Conservation (phyloP, 2,113 vertebrate genomes). For the Marmota flaviventris region DNA sequence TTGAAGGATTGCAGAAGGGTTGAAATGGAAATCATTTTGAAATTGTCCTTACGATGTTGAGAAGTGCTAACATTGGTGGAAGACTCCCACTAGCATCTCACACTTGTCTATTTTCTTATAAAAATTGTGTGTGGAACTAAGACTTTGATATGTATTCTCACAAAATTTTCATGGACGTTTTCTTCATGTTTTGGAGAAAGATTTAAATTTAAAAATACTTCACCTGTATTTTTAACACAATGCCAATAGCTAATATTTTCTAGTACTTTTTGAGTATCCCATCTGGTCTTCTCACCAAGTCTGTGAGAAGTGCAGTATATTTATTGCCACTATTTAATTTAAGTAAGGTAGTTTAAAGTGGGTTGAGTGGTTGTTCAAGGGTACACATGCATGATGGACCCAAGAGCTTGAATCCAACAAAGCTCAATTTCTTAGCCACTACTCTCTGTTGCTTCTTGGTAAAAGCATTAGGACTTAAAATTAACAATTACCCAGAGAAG, state of each 20-base stretch:
- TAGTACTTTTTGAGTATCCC: background rate
- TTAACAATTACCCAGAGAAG: background rate
- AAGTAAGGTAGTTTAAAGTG: background rate
- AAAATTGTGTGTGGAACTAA: background rate
- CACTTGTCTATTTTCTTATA: background rate
- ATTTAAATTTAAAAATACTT: slow-evolving; percentile 29
- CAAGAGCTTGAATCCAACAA: background rate
- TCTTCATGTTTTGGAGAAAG: background rate
- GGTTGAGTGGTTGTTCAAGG: background rate
- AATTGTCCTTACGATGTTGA: background rate
- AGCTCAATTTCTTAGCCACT: background rate
- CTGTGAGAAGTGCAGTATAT: background rate
- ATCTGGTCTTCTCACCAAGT: background rate
- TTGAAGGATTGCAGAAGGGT: background rate
- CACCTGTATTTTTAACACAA: background rate
- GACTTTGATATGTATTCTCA: background rate
- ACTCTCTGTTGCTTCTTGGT: background rate
- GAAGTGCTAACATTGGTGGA: background rate
- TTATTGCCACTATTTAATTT: background rate
- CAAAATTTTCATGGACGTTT: background rate
- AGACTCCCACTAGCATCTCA: background rate
- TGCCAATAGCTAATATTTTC: background rate
- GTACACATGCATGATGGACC: background rate
- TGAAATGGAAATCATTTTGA: background rate
- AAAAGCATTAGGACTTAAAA: background rate